Evolutionary conservation across 2,888 invertebrate genomes (phyloP), one percentile per base, ranked within the genome.

Genomic region (Nomada flava): DNA sequence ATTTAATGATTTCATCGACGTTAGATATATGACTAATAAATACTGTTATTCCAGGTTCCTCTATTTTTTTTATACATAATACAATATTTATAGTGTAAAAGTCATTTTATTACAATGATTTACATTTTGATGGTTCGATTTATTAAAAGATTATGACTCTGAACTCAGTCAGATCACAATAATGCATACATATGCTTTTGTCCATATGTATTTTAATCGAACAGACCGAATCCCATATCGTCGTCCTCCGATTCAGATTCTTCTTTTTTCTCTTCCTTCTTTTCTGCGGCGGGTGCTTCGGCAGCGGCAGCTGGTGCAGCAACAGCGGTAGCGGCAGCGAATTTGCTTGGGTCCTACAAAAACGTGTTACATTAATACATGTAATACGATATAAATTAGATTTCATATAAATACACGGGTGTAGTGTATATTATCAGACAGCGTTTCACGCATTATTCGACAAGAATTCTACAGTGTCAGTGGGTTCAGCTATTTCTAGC

Each of bases 211-310:
- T 59, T 89, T 95, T 97, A 98, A 94, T 98, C 98, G 93, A 98
- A 98, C 36, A 98, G 96, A 94, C 98, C 99, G 94, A 99, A 98
- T 94, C 99, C 99, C 98, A 99, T 98, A 94, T 99, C 99, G 91
- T 99, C 99, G 91, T 97, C 97, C 88, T 98, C 98, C 84, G 96
- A 96, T 92, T 97, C 97, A 9, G 96, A 95, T 78, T 97, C 97
- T 91, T 97, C 95, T 88, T 95, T 95, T 91, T 95, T 95, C 77
- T 95, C 94, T 86, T 95, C 97, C 90, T 97, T 97, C 93, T 97
- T 97, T 92, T 97, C 96, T 91, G 96, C 96, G 83, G 96, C 95
- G 71, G 95, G 95, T 84, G 96, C 95, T 63, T 95, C 95, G 44
- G 95, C 95, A 59, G 95, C 95, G 2, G 96, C 95, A 29, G 95